Percentiles rank a stretch among this genome's conserved stretches.
Evolutionary conservation across 2,888 invertebrate genomes (phyloP).

Genomic region (Mycalesis mineus): DNA sequence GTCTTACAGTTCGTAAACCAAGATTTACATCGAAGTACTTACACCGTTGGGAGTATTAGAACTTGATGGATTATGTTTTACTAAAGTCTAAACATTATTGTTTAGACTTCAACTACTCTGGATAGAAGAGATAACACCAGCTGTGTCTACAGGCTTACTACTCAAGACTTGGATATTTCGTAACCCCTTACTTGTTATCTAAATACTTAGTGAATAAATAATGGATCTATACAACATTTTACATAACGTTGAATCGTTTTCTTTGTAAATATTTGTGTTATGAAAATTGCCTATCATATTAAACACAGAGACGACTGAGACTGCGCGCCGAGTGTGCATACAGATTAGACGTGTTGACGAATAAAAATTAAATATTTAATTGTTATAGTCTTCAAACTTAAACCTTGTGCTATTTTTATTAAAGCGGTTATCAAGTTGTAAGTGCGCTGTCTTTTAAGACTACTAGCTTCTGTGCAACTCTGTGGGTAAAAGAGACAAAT

Average conservation of each 20-base stretch:
- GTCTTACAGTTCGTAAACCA: background rate
- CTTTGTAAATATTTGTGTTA: no score
- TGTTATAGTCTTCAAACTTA: no score
- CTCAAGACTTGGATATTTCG: background rate
- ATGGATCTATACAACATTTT: background rate
- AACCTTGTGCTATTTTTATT: no score
- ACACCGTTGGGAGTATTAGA: background rate
- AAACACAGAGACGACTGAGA: no score
- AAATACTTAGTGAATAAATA: background rate
- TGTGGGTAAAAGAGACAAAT: no score
- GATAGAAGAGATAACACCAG: background rate
- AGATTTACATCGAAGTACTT: background rate
- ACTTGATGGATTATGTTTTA: background rate
- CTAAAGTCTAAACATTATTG: background rate
- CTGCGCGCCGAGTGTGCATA: no score
- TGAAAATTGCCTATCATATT: no score
- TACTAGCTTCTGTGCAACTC: no score
- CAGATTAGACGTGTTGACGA: no score
- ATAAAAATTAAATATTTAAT: no score
- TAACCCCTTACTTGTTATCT: background rate
- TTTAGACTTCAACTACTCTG: background rate
- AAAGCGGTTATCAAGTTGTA: no score
- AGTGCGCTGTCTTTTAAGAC: no score
- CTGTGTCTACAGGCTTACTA: background rate
- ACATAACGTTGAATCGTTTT: background rate